These are phyloP conservation scores for Atta texana DNA, from an alignment of 1,140 invertebrate genomes.

Conservation along the genomic window DNA sequence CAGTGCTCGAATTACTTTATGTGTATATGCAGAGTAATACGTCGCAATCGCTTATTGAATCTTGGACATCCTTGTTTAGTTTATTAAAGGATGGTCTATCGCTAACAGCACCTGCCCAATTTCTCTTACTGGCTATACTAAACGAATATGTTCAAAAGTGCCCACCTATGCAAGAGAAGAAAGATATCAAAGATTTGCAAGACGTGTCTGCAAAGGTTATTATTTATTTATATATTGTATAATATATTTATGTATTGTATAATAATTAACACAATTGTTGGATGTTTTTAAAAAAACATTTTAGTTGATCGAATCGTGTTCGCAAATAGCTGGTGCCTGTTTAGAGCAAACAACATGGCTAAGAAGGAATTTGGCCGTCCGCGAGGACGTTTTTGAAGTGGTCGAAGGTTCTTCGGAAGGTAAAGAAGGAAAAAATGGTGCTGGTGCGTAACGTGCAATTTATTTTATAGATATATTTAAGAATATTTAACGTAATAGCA, in stretches of 20 bases:
- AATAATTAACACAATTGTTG: constrained; percentile 1
- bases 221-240: background rate
- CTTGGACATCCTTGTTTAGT: constrained; percentile 92
- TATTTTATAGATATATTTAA: constrained; percentile 42
- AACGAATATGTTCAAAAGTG: constrained; percentile 95
- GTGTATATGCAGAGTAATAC: constrained; percentile 91
- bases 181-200: constrained; percentile 94
- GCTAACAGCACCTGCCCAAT: constrained; percentile 92
- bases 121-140: constrained; percentile 92
- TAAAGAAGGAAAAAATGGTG: constrained; percentile 84
- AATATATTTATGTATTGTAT: background rate
- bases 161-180: constrained; percentile 92
- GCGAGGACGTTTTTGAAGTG: constrained; percentile 89
- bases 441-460: constrained; percentile 82
- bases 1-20: constrained; percentile 88
- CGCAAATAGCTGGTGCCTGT: constrained; percentile 95
- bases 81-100: constrained; percentile 92
- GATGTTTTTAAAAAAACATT: constrained; percentile 71
- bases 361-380: constrained; percentile 94
- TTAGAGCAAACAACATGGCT: constrained; percentile 97
- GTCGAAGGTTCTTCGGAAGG: constrained; percentile 84
- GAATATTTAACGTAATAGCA: constrained; percentile 10
- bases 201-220: constrained; percentile 90
- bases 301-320: constrained; percentile 93
- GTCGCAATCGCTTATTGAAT: constrained; percentile 91